Base-by-base conservation (phyloP, 2,888 invertebrate species). In the Rhagonycha lutea region DNA sequence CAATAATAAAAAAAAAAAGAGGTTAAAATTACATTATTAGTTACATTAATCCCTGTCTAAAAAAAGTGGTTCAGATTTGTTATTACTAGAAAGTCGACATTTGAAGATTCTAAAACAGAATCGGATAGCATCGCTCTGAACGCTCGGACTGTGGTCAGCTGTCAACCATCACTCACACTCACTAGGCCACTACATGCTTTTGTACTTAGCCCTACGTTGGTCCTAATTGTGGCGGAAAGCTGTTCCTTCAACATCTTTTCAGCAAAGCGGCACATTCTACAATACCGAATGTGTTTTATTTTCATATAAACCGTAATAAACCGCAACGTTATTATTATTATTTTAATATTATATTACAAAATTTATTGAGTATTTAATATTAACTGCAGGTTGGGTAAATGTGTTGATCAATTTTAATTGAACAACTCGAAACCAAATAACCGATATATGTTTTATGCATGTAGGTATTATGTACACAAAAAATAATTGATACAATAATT, bases 111-210 rank as follows among this genome's bases (percentile, higher is more conserved):
- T 76, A 74, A 75, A 75, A 63, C 73, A 75, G 76, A 73, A 78
- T 80, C 79, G 81, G 80, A 80, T 79, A 80, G 80, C 80, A 80
- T 82, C 80, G 81, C 79, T 76, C 79, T 79, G 84, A 82, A 81
- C 84, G 83, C 82, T 83, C 83, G 83, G 86, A 85, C 85, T 83
- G 85, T 85, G 88, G 86, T 87, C 87, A 86, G 86, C 86, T 86
- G 87, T 87, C 87, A 87, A 83, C 87, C 87, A 87, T 88, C 88
- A 88, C 88, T 88, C 88, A 87, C 86, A 83, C 85, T 84, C 84
- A 85, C 85, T 83, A 80, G 86, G 85, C 87, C 86, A 84, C 86
- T 87, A 88, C 88, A 88, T 85, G 88, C 86, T 88, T 88, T 88
- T 88, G 86, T 88, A 88, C 88, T 88, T 88, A 88, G 88, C 85